Conservation (phyloP, 2,797 vertebrate genomes). For the Lepilemur septentrionalis region DNA sequence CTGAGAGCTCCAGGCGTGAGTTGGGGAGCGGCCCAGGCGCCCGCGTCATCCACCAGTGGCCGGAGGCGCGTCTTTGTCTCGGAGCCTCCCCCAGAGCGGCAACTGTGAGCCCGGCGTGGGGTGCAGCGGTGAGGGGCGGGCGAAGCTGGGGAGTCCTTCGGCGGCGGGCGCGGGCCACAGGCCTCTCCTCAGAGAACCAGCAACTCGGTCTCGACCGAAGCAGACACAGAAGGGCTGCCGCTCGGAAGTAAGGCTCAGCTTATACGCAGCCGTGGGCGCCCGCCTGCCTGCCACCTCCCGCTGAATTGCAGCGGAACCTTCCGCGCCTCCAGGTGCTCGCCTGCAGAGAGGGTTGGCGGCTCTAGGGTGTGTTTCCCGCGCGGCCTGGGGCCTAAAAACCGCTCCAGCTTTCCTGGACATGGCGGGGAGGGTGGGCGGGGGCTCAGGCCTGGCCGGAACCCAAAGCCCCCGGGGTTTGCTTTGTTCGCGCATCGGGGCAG, state of each 20-base stretch:
- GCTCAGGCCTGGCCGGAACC: slow-evolving; percentile 31
- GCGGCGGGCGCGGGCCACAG: neutral
- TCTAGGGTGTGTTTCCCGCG: neutral
- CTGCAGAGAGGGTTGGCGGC: neutral
- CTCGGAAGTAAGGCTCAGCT: neutral
- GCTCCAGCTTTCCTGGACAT: neutral
- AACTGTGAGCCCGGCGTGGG: neutral
- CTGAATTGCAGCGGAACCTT: neutral
- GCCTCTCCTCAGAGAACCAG: neutral
- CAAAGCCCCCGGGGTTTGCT: slow-evolving; percentile 43
- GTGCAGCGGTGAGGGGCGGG: neutral
- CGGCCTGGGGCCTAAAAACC: neutral
- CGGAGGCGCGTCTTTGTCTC: slow-evolving; percentile 65
- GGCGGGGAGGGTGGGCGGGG: neutral
- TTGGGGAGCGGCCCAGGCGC: neutral
- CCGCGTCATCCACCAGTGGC: neutral
- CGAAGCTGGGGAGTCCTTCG: neutral
- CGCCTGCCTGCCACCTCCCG: neutral
- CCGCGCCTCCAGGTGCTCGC: neutral
- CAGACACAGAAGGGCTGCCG: neutral
- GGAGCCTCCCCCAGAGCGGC: neutral
- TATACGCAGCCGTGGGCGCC: neutral
- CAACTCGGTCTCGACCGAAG: neutral
- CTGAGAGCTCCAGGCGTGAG: neutral
- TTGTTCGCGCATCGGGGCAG: slow-evolving; percentile 35